Conservation (phyloP, 2,888 invertebrate genomes). For the Ferrisia virgata region DNA sequence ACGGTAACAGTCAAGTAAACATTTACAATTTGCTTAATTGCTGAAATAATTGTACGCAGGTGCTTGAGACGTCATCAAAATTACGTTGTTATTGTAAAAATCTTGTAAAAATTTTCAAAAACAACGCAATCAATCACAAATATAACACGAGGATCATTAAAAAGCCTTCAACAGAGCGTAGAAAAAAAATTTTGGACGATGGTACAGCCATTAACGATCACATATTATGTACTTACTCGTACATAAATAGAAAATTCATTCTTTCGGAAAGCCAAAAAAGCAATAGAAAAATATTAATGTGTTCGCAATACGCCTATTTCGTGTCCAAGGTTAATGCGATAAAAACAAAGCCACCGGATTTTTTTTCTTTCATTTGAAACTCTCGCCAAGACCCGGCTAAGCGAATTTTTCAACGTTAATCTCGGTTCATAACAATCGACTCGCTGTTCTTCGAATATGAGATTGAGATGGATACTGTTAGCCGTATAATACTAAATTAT, state of each 20-base stretch:
- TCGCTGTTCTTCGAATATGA: no score
- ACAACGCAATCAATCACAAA: no score
- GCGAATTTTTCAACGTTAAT: neutral
- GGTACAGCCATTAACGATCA: neutral
- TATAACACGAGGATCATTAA: neutral
- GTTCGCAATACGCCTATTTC: neutral
- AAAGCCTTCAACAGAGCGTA: neutral
- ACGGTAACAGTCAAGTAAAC: no score
- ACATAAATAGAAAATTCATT: neutral
- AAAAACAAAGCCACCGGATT: neutral
- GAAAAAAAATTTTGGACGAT: neutral
- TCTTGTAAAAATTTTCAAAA: no score
- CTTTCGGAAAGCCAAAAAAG: neutral
- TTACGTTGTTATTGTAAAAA: no score
- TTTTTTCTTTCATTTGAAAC: neutral
- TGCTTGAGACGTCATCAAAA: no score
- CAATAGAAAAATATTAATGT: neutral
- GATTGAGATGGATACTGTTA: no score
- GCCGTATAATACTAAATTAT: no score
- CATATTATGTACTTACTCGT: no score
- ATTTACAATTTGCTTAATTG: no score
- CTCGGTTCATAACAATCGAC: neutral
- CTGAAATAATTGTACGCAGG: no score
- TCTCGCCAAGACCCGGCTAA: neutral
- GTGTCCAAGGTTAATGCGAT: neutral